Evolutionary conservation across 2,113 vertebrate genomes (phyloP), one percentile per base, ranked within the genome.

Genomic region (Chlorodrepanis virens): DNA sequence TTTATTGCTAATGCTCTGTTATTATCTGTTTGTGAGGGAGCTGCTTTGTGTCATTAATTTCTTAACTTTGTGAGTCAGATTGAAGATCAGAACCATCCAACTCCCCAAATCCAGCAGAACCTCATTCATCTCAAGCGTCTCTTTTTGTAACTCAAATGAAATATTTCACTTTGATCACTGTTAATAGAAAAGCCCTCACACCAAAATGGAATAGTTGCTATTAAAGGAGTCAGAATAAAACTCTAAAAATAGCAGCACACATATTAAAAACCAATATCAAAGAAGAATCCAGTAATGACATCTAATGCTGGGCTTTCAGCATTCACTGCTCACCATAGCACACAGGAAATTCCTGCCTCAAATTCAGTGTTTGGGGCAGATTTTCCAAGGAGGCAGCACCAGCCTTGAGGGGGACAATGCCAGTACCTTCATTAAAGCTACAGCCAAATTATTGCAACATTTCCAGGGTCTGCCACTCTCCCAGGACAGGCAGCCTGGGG

Each of bases 121-220:
- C 75, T 94, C 92, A 96, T 94, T 96, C 80, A 96, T 95, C 90
- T 94, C 68, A 53, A 88, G 88, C 70, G 87, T 85, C 87, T 83
- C 82, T 86, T 92, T 82, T 59, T 80, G 92, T 70, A 91, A 91
- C 44, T 76, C 54, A 70, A 63, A 93, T 93, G 82, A 97, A 96
- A 90, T 90, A 96, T 83, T 96, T 93, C 93, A 90, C 90, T 95
- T 95, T 93, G 90, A 96, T 94, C 85, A 83, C 87, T 83, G 60
- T 37, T 93, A 96, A 96, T 86, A 94, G 87, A 92, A 88, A 96
- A 88, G 54, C 57, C 47, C 75, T 93, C 35, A 1, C 29, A 87
- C 87, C 56, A 91, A 94, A 96, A 93, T 33, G 59, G 68, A 88
- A 60, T 61, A 47, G 70, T 80, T 96, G 87, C 88, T 93, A 94